A percentile compares a stretch with the other conserved stretches of the same genome.
These are phyloP conservation scores for Triplophysa tibetana DNA, from an alignment of 2,113 vertebrate genomes.

Conservation along the genomic window DNA sequence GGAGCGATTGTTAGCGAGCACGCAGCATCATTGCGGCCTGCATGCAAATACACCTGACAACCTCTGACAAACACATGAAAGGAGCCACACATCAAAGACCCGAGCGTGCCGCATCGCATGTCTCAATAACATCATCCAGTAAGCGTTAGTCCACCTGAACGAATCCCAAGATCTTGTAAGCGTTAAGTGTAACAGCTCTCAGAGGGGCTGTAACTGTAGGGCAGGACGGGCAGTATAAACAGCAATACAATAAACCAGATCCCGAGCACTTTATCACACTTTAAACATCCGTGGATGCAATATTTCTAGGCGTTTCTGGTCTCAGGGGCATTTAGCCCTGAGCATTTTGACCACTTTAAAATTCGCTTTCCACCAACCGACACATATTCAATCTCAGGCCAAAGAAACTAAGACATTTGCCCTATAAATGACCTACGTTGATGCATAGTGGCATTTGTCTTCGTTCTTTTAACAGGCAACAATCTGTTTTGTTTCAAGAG, in stretches of 20 bases:
- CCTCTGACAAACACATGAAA: constrained; percentile 50
- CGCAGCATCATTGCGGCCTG: constrained; percentile 20
- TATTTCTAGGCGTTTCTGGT: constrained; percentile 14
- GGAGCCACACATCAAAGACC: constrained; percentile 49
- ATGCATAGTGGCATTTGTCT: background rate
- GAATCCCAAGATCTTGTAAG: constrained; percentile 27
- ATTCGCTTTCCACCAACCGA: background rate
- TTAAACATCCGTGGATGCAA: constrained; percentile 37
- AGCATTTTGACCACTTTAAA: constrained; percentile 29
- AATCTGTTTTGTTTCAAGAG: background rate
- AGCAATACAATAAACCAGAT: constrained; percentile 40
- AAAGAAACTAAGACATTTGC: background rate
- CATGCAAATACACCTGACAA: constrained; percentile 51
- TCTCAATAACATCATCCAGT: constrained; percentile 19
- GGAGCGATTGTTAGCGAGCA: constrained; percentile 27
- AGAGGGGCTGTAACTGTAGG: constrained; percentile 39
- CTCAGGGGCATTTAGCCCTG: constrained; percentile 24
- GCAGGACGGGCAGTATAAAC: constrained; percentile 5
- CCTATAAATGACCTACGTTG: background rate
- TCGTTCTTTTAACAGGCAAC: background rate
- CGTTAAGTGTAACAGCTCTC: constrained; percentile 26
- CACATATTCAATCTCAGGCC: background rate
- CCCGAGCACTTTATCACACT: constrained; percentile 35
- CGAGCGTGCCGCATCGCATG: constrained; percentile 12
- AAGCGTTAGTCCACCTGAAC: constrained; percentile 36